A percentile compares a stretch with the other conserved stretches of the same genome.
Evolutionary conservation across 2,113 vertebrate species (phyloP).

Genomic region (Drymodes brunneopygia): DNA sequence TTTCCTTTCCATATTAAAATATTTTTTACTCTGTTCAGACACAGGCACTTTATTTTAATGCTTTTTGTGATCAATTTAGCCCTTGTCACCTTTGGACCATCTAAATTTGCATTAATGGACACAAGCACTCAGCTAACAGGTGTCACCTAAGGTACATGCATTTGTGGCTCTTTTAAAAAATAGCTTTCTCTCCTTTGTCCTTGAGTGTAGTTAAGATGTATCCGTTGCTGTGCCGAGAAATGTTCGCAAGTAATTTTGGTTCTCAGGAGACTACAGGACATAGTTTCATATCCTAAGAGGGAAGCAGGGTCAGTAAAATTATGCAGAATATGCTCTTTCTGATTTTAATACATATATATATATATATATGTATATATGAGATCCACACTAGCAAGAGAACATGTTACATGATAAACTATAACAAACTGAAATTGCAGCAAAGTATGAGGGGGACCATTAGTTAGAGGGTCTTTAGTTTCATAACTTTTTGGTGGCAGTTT

Average conservation of each 20-base stretch:
- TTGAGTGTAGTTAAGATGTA: neutral
- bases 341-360: neutral
- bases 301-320: neutral
- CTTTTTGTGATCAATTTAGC: neutral
- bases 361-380: neutral
- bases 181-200: neutral
- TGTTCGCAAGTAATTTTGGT: neutral
- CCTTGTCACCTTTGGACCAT: neutral
- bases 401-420: neutral
- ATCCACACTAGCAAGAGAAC: neutral
- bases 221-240: neutral
- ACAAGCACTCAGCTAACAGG: neutral
- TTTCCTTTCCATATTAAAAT: neutral
- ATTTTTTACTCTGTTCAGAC: neutral
- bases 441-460: neutral
- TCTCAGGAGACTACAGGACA: neutral
- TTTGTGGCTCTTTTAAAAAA: neutral
- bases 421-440: neutral
- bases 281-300: neutral
- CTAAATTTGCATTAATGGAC: neutral
- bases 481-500: neutral
- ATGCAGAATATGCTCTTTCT: neutral
- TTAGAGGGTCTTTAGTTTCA: neutral
- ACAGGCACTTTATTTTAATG: neutral
- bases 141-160: neutral